These are phyloP conservation scores for Halcyon malimbica DNA, from an alignment of 2,113 vertebrate species.

Conservation along the genomic window DNA sequence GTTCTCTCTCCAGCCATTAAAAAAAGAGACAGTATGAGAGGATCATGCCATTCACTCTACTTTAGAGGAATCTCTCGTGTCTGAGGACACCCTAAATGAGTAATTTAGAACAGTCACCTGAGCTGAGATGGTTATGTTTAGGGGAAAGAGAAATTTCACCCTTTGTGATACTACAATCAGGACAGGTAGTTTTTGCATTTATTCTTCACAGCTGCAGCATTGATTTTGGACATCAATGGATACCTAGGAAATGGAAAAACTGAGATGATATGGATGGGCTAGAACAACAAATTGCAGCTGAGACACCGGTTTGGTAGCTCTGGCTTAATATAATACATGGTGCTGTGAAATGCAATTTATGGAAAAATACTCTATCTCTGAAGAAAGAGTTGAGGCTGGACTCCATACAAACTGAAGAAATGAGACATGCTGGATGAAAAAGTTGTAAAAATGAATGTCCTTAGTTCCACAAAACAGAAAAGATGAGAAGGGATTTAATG, in stretches of 20 bases:
- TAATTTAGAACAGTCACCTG: not conserved
- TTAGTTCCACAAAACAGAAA: not conserved
- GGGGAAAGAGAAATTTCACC: not conserved
- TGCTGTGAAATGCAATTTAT: not conserved
- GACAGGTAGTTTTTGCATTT: not conserved
- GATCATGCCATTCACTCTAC: not conserved
- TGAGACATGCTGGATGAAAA: not conserved
- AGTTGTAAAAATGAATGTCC: not conserved
- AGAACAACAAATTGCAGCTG: not conserved
- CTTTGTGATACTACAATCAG: not conserved
- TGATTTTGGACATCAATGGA: not conserved
- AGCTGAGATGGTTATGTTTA: not conserved
- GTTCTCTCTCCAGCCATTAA: not conserved
- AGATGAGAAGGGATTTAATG: not conserved
- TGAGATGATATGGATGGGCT: not conserved
- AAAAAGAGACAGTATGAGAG: not conserved
- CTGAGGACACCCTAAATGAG: not conserved
- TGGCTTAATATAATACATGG: not conserved
- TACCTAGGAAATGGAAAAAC: not conserved
- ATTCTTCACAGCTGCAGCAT: not conserved
- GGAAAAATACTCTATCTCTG: not conserved
- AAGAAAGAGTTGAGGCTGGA: not conserved
- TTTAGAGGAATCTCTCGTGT: not conserved
- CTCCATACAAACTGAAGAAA: not conserved
- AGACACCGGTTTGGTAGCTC: not conserved